Percentiles rank a stretch among this genome's conserved stretches.
These are phyloP conservation scores for Caenorhabditis zanzibari DNA, from an alignment of 2,888 invertebrate genomes.

Conservation along the genomic window DNA sequence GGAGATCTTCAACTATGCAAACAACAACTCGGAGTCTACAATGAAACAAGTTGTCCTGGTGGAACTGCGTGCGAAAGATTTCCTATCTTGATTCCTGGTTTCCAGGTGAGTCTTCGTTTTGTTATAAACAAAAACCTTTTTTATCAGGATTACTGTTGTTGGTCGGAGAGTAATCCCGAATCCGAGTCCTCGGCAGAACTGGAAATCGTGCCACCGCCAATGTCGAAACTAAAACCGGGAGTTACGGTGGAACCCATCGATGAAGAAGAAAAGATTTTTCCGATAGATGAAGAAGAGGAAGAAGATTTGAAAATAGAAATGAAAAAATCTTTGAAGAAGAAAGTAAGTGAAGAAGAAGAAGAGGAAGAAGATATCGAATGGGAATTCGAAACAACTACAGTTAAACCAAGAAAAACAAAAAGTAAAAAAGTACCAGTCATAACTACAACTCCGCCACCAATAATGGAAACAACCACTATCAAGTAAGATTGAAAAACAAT, in stretches of 20 bases:
- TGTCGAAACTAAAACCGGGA: constrained; percentile 61
- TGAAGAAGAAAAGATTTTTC: constrained; percentile 57
- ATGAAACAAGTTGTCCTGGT: constrained; percentile 77
- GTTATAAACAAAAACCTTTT: not conserved
- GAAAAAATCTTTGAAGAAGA: constrained; percentile 37
- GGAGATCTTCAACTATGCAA: constrained; percentile 77
- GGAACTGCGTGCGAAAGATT: constrained; percentile 78
- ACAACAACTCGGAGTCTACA: constrained; percentile 76
- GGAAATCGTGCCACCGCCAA: constrained; percentile 29
- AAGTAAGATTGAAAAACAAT: constrained; percentile 28
- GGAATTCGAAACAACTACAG: constrained; percentile 69
- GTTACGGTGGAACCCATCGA: constrained; percentile 60
- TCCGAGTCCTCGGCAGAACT: constrained; percentile 44
- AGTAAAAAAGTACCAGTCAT: constrained; percentile 54
- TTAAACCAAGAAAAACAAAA: constrained; percentile 58
- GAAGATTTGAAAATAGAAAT: constrained; percentile 61
- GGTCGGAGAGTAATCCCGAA: constrained; percentile 70
- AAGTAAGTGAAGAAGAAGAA: constrained; percentile 52
- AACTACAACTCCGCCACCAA: constrained; percentile 64
- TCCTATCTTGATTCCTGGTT: constrained; percentile 76
- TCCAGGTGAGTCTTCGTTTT: constrained; percentile 67
- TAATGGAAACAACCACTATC: constrained; percentile 49
- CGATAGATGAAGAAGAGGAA: constrained; percentile 62
- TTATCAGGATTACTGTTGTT: constrained; percentile 75
- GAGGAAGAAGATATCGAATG: constrained; percentile 68